Conservation (phyloP, 2,797 vertebrate species). For the Typhlichthys eigenmanni region DNA sequence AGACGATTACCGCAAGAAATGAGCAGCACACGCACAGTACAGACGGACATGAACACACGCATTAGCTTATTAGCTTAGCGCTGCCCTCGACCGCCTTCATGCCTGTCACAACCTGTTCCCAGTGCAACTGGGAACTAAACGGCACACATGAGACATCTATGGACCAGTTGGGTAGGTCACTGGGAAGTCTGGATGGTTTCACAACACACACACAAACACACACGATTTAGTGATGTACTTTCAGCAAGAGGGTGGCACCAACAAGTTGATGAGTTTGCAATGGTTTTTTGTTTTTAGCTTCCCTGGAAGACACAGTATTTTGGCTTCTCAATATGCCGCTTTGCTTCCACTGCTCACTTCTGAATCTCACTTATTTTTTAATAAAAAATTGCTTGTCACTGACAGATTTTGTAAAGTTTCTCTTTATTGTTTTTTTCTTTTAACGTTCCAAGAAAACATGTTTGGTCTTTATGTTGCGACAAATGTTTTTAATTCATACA, state of each 20-base stretch:
- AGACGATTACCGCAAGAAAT: conserved; percentile 79
- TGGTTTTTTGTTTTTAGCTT: conserved; percentile 26
- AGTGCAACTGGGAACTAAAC: conserved; percentile 36
- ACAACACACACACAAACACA: conserved; percentile 4
- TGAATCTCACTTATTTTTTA: conserved; percentile 38
- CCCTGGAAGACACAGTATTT: conserved; percentile 31
- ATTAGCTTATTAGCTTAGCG: conserved; percentile 33
- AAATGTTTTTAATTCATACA: conserved; percentile 51
- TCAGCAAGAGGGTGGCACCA: too few relatives aligned
- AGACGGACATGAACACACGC: conserved; percentile 57
- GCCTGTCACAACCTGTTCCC: not conserved
- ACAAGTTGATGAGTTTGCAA: not conserved
- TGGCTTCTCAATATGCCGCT: conserved; percentile 39
- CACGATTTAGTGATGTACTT: too few relatives aligned
- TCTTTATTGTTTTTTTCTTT: conserved; percentile 46
- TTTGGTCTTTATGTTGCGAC: too few relatives aligned
- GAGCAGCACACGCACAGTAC: conserved; percentile 18
- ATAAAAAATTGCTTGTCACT: conserved; percentile 37
- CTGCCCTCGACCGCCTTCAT: conserved; percentile 25
- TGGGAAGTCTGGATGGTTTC: not conserved
- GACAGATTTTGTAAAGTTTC: conserved; percentile 53
- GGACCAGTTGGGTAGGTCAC: conserved; percentile 51
- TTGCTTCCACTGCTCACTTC: conserved; percentile 41
- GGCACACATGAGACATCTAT: conserved; percentile 52
- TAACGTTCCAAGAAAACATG: conserved; percentile 55